Evolutionary conservation across 2,888 invertebrate genomes (phyloP).

Genomic region (Pediacus dermestoides): DNA sequence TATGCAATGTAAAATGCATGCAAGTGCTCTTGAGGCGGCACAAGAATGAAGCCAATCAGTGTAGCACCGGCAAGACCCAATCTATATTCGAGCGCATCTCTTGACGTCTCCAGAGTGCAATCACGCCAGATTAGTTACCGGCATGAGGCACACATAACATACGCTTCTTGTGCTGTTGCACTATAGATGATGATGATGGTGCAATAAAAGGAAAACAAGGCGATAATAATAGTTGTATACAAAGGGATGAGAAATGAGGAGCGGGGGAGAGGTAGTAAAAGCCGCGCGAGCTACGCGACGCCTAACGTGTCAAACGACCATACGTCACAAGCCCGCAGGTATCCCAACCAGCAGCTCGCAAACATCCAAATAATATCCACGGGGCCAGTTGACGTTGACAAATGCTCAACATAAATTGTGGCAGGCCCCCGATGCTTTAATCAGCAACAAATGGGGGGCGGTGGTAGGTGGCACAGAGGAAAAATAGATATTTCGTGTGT

Average conservation of each 20-base stretch:
- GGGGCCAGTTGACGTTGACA: conserved; percentile 26
- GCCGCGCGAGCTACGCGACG: conserved; percentile 12
- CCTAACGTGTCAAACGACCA: conserved; percentile 25
- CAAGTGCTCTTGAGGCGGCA: no score
- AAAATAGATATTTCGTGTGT: conserved; percentile 9
- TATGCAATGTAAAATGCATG: no score
- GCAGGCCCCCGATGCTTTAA: conserved; percentile 31
- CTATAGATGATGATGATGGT: background rate
- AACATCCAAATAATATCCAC: conserved; percentile 25
- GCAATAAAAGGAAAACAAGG: conserved; percentile 1
- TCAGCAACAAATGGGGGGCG: conserved; percentile 26
- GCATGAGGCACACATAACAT: background rate
- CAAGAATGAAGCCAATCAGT: conserved; percentile 9
- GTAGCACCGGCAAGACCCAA: conserved; percentile 4
- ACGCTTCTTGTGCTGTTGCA: conserved; percentile 1
- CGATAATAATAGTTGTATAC: conserved; percentile 5
- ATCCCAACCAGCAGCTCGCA: no score
- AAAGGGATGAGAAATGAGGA: background rate
- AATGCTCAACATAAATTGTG: conserved; percentile 30
- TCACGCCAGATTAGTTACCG: conserved; percentile 9
- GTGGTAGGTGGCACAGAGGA: conserved; percentile 4
- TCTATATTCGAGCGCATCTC: conserved; percentile 1
- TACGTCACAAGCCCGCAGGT: conserved; percentile 24
- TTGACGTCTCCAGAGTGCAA: conserved; percentile 4
- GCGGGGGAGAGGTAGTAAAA: background rate